These are phyloP conservation scores for Acrocyrtus sp. DNA, from an alignment of 2,888 invertebrate species.

Conservation along the genomic window DNA sequence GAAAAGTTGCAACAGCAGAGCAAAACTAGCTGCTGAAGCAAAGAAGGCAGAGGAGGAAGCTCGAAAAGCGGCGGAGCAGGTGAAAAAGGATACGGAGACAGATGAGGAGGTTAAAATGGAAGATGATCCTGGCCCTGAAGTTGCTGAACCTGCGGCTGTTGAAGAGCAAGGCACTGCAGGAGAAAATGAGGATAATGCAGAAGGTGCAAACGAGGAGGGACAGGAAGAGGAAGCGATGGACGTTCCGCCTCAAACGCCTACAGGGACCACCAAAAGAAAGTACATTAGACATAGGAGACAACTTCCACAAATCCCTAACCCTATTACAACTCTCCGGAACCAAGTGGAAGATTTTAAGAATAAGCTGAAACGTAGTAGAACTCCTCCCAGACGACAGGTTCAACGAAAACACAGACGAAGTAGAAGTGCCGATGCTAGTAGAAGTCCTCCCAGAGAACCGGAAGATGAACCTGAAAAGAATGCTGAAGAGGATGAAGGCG, in stretches of 20 bases:
- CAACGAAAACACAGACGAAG: slow-evolving; percentile 72
- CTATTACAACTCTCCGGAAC: slow-evolving; percentile 14
- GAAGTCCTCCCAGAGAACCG: slow-evolving; percentile 67
- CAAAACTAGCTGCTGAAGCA: slow-evolving; percentile 37
- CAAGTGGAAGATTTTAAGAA: slow-evolving; percentile 64
- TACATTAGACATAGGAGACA: slow-evolving; percentile 28
- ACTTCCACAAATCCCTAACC: slow-evolving; percentile 32
- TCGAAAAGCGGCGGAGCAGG: slow-evolving; percentile 64
- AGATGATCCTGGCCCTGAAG: no score
- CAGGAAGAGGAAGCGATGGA: slow-evolving; percentile 29
- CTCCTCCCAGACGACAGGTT: slow-evolving; percentile 68
- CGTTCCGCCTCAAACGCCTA: slow-evolving; percentile 18
- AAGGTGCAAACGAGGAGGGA: slow-evolving; percentile 27
- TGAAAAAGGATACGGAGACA: not conserved
- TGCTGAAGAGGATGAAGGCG: slow-evolving; percentile 58
- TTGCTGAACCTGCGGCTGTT: slow-evolving; percentile 6
- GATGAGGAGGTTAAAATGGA: not conserved
- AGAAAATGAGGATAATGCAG: not conserved
- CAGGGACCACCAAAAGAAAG: slow-evolving; percentile 32
- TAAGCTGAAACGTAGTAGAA: slow-evolving; percentile 65
- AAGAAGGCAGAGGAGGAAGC: slow-evolving; percentile 19
- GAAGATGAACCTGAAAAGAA: slow-evolving; percentile 68
- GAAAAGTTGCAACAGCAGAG: slow-evolving; percentile 34
- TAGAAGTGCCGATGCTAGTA: slow-evolving; percentile 69
- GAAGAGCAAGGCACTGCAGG: slow-evolving; percentile 3